Evolutionary conservation across 2,113 vertebrate species (phyloP).

Genomic region (Callocephalon fimbriatum): DNA sequence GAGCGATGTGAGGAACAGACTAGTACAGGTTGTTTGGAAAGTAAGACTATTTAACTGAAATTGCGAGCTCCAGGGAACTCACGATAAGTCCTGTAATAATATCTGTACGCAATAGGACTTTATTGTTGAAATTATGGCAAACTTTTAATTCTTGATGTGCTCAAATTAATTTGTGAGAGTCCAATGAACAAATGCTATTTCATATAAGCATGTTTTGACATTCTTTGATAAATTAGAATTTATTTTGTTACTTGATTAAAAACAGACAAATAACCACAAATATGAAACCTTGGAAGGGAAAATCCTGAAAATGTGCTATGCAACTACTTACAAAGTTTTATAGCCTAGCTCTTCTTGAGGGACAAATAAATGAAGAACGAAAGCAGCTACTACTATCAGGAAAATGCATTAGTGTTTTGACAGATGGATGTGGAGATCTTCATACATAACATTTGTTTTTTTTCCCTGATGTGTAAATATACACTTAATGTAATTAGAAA

Average conservation of each 20-base stretch:
- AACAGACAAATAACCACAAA: not conserved
- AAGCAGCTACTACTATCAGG: constrained; percentile 1
- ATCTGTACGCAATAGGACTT: not conserved
- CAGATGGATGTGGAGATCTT: constrained; percentile 1
- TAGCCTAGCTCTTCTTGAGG: constrained; percentile 7
- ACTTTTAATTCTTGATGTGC: not conserved
- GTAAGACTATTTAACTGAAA: not conserved
- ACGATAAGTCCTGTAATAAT: not conserved
- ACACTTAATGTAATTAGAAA: constrained; percentile 49
- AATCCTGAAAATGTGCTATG: not conserved
- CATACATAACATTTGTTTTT: not conserved
- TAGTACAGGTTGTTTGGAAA: constrained; percentile 19
- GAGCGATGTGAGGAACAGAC: not conserved
- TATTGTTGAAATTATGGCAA: constrained; percentile 11
- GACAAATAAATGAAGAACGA: not conserved
- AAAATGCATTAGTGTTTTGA: constrained; percentile 35
- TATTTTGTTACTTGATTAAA: not conserved
- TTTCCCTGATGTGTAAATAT: constrained; percentile 23
- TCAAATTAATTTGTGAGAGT: constrained; percentile 39
- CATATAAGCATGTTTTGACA: not conserved
- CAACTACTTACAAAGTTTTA: constrained; percentile 18
- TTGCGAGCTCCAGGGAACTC: not conserved
- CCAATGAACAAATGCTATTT: not conserved
- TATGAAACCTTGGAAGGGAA: not conserved
- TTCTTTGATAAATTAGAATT: not conserved